These are phyloP conservation scores for Halisarca cf. caerulea DNA, from an alignment of 37 sponge, comb jelly and placozoan species.

Conservation along the genomic window DNA sequence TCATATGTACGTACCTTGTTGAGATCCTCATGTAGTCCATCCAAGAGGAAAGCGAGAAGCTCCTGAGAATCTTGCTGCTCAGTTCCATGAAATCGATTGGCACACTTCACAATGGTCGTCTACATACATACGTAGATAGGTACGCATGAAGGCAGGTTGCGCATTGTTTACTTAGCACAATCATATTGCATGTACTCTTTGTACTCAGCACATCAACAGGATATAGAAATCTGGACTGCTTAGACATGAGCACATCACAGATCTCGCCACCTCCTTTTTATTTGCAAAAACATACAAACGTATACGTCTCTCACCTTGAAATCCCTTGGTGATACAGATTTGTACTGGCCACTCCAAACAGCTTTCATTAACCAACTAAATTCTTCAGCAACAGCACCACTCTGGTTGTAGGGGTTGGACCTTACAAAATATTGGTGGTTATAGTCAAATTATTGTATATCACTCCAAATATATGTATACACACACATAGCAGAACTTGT, in stretches of 20 bases:
- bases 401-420: slow-evolving; percentile 54
- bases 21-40: slow-evolving; percentile 91
- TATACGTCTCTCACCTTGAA: slow-evolving; percentile 68
- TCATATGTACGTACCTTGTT: slow-evolving; percentile 84
- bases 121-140: slow-evolving; percentile 27
- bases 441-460: not conserved
- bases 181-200: no score
- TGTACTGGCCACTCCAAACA: slow-evolving; percentile 80
- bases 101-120: slow-evolving; percentile 49
- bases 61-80: slow-evolving; percentile 92
- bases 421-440: not conserved
- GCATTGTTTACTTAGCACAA: no score
- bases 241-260: no score
- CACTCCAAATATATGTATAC: no score
- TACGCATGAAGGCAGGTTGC: no score
- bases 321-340: slow-evolving; percentile 82
- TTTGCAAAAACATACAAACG: no score
- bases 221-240: no score
- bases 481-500: no score
- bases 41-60: slow-evolving; percentile 81
- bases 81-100: slow-evolving; percentile 62
- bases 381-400: slow-evolving; percentile 89
- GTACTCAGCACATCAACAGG: no score
- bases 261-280: no score
- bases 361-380: slow-evolving; percentile 77